A percentile compares a stretch with the other conserved stretches of the same genome.
These are phyloP conservation scores for Desmophyllum pertusum DNA, from an alignment of 92 coral and sea anemone species.

Conservation along the genomic window DNA sequence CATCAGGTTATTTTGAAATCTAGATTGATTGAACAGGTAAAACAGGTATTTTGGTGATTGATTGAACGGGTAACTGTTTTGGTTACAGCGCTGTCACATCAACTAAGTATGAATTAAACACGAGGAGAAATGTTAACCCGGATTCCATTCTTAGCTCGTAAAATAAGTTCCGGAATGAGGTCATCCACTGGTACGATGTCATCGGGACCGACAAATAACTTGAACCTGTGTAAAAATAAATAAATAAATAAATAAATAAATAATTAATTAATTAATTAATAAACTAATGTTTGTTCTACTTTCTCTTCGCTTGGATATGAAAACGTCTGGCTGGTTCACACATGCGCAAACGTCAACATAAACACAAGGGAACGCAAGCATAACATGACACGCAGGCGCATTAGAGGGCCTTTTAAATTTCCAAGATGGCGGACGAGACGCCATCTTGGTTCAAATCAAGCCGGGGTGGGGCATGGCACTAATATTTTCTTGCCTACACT, in stretches of 20 bases:
- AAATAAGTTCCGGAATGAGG: slow-evolving; percentile 71
- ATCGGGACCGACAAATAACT: slow-evolving; percentile 68
- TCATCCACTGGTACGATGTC: slow-evolving; percentile 58
- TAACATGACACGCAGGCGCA: too few relatives aligned
- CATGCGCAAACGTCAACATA: neutral
- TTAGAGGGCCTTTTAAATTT: too few relatives aligned
- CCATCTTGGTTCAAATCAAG: too few relatives aligned
- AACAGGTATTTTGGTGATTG: too few relatives aligned
- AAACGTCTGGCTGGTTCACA: too few relatives aligned
- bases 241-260: neutral
- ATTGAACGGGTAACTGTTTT: neutral
- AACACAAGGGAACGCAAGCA: neutral
- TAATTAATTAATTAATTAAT: neutral
- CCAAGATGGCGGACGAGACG: too few relatives aligned
- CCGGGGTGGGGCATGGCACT: too few relatives aligned
- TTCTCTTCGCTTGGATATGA: too few relatives aligned
- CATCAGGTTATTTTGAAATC: neutral
- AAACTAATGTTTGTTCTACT: too few relatives aligned
- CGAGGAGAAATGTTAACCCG: slow-evolving; percentile 67
- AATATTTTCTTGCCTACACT: too few relatives aligned
- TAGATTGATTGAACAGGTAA: neutral
- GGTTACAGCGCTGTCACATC: neutral
- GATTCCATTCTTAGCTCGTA: slow-evolving; percentile 76
- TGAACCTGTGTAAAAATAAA: slow-evolving; percentile 50
- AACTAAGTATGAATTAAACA: neutral